Evolutionary conservation across 1,140 invertebrate species (phyloP).

Genomic region (Drosophila nigromelanica): DNA sequence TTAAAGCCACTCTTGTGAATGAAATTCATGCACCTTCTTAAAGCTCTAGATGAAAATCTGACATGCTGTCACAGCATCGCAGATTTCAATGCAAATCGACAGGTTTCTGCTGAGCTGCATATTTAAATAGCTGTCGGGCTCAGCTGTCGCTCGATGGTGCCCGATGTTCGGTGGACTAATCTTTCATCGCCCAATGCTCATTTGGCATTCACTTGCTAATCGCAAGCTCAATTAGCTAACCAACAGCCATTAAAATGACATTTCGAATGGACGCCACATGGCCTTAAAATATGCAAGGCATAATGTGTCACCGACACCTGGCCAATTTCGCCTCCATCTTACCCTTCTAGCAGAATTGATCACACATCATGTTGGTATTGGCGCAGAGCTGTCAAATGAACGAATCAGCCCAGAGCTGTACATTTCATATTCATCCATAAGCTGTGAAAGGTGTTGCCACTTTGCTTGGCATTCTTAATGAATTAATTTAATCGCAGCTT

Average conservation of each 20-base stretch:
- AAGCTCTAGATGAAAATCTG: neutral
- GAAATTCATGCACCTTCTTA: neutral
- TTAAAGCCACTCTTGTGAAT: slow-evolving; percentile 52
- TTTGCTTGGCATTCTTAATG: slow-evolving; percentile 53
- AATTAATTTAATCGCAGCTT: slow-evolving; percentile 68
- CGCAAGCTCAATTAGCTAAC: slow-evolving; percentile 68
- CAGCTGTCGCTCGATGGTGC: slow-evolving; percentile 1
- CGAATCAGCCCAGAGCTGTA: neutral
- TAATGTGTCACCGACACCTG: slow-evolving; percentile 62
- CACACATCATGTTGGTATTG: slow-evolving; percentile 2
- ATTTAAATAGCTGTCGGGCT: slow-evolving; percentile 18
- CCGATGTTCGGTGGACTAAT: slow-evolving; percentile 20
- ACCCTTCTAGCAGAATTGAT: neutral
- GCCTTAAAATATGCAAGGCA: slow-evolving; percentile 67
- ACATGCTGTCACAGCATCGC: slow-evolving; percentile 4
- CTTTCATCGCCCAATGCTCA: slow-evolving; percentile 24
- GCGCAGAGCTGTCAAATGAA: slow-evolving; percentile 14
- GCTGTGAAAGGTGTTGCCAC: slow-evolving; percentile 52
- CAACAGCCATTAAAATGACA: slow-evolving; percentile 66
- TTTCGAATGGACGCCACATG: slow-evolving; percentile 45
- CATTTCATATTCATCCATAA: slow-evolving; percentile 26
- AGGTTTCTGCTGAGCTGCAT: slow-evolving; percentile 34
- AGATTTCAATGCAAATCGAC: slow-evolving; percentile 14
- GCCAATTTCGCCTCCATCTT: slow-evolving; percentile 31
- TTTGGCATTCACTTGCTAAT: slow-evolving; percentile 55